Conservation (phyloP, 1,140 invertebrate species). For the Patella vulgata region DNA sequence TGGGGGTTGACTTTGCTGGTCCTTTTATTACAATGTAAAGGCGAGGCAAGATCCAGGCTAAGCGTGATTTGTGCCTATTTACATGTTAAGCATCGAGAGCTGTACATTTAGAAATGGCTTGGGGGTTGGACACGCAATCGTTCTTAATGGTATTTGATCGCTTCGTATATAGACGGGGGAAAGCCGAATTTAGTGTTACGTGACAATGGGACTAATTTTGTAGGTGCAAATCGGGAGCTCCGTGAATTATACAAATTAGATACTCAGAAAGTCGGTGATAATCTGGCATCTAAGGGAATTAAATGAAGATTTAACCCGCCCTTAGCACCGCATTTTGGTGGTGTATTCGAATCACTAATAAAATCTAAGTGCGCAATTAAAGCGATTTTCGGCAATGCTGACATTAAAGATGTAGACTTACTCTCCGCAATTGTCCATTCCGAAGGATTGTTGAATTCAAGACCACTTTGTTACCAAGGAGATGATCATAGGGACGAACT, state of each 20-base stretch:
- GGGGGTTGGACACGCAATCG: too few relatives aligned
- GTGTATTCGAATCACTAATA: constrained; percentile 3
- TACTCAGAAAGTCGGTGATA: background rate
- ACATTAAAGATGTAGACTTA: constrained; percentile 13
- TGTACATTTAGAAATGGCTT: too few relatives aligned
- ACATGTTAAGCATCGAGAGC: constrained; percentile 1
- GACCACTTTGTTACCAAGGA: constrained; percentile 14
- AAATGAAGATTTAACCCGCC: constrained; percentile 21
- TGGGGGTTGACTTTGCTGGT: constrained; percentile 10
- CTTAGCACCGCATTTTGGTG: constrained; percentile 11
- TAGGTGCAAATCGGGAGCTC: constrained; percentile 9
- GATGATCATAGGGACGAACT: constrained; percentile 4
- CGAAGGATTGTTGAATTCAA: constrained; percentile 11
- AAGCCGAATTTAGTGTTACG: background rate
- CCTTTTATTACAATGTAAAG: constrained; percentile 13
- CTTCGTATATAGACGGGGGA: constrained; percentile 10
- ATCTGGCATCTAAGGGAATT: constrained; percentile 1
- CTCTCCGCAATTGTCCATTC: constrained; percentile 13
- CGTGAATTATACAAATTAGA: constrained; percentile 1
- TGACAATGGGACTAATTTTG: constrained; percentile 17
- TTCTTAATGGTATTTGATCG: constrained; percentile 2
- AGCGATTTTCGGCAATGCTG: too few relatives aligned
- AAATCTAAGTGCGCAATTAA: constrained; percentile 4
- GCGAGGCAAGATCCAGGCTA: constrained; percentile 6
- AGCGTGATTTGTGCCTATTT: constrained; percentile 10